phyloP scores from a whole-genome alignment of 2,888 invertebrate genomes.

The Norana najaformis region DNA sequence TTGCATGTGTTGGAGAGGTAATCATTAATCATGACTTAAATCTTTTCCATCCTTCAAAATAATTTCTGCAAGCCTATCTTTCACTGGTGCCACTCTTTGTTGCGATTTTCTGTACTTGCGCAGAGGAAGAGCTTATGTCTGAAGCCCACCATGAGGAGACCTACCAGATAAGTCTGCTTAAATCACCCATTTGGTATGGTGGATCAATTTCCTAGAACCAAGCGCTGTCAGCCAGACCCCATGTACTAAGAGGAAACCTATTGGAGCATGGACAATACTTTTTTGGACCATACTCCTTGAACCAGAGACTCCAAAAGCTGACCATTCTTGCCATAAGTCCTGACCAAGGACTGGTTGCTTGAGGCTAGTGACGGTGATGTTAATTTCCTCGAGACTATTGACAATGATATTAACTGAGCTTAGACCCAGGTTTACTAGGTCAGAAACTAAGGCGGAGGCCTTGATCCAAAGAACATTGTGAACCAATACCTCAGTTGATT shows the following conservation, averaged over 20 bases:
- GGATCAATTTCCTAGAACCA: too few relatives aligned
- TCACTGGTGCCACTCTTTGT: background rate
- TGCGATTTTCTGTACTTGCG: background rate
- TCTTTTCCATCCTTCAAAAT: background rate
- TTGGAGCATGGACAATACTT: background rate
- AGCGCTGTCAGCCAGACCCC: background rate
- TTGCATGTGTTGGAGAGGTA: conserved; percentile 82
- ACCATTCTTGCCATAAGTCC: background rate
- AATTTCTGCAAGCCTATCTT: background rate
- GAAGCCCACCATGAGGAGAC: background rate
- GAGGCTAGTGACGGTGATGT: background rate
- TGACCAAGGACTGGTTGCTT: background rate
- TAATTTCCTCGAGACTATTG: background rate
- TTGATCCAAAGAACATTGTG: background rate
- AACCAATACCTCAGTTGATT: background rate
- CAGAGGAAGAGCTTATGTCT: background rate
- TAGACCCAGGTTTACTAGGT: too few relatives aligned
- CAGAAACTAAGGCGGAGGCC: too few relatives aligned
- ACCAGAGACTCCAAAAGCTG: background rate
- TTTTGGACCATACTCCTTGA: background rate
- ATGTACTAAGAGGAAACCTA: background rate
- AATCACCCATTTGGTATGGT: background rate
- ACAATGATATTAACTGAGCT: too few relatives aligned
- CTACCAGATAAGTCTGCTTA: background rate
- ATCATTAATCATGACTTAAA: conserved; percentile 39